Base-by-base conservation (phyloP, 2,113 vertebrate genomes). In the Calypte anna region DNA sequence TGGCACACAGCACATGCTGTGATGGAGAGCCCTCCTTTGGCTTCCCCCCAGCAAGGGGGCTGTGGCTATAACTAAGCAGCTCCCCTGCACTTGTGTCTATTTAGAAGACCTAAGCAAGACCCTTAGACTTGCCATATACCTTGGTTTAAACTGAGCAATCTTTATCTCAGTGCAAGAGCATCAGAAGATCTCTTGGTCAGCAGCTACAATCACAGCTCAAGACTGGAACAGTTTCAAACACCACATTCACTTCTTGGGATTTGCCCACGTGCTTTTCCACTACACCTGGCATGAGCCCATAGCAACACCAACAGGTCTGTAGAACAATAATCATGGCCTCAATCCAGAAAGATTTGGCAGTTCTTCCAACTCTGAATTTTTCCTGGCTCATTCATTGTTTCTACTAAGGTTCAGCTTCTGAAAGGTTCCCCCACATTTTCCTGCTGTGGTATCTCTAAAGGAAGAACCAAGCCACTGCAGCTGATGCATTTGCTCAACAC, bases 331-430 rank as follows among this genome's bases (percentile, higher is more conserved):
- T 13, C 21, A 54, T 64, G 69, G 91, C 87, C 30, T 22, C 14
- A 76, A 68, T 85, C 90, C 91, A 96, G 85, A 18, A 14, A 79
- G 58, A 81, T 63, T 76, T 59, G 44, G 48, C 82, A 92, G 15
- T 28, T 40, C 17, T 61, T 54, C 55, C 73, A 67, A 57, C 36
- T 40, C 40, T 5, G 5, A 69, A 94, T 20, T 79, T 79, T 48
- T 73, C 30, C 74, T 76, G 51, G 30, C 66, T 86, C 54, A 79
- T 24, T 93, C 80, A 63, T 40, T 9, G 59, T 69, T 82, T 82
- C 54, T 51, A 80, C 69, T 67, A 87, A 80, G 63, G 44, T 76
- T 87, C 24, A 43, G 40, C 43, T 72, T 62, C 59, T 58, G 44
- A 90, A 69, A 79, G 27, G 50, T 57, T 89, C 5, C 25, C 23